These are phyloP conservation scores for Miltochrista miniata DNA, from an alignment of 2,888 invertebrate species.

Conservation along the genomic window DNA sequence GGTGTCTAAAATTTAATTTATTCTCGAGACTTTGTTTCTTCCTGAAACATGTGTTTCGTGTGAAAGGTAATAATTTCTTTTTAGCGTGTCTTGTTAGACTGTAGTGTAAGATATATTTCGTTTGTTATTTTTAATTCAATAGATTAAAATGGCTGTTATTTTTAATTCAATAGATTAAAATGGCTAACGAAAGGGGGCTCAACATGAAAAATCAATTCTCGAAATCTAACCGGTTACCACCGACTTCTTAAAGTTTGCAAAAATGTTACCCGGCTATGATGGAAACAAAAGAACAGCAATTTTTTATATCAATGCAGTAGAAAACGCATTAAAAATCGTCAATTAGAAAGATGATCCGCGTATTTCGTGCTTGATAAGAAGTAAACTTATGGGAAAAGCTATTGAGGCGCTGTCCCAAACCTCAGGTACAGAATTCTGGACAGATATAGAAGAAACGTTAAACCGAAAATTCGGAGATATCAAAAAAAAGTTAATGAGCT, in stretches of 20 bases:
- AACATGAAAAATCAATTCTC: background rate
- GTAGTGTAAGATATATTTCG: no score
- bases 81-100: background rate
- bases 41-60: no score
- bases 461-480: constrained; percentile 26
- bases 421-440: constrained; percentile 3
- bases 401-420: constrained; percentile 5
- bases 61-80: no score
- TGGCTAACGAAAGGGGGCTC: background rate
- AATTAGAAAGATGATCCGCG: constrained; percentile 13
- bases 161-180: constrained; percentile 5
- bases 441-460: constrained; percentile 19
- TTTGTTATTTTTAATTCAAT: no score
- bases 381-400: constrained; percentile 24
- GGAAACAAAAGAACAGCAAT: constrained; percentile 31
- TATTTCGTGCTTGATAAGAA: constrained; percentile 28
- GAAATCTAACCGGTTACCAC: background rate
- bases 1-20: constrained; percentile 17
- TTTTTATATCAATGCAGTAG: constrained; percentile 31
- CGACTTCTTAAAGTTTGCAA: background rate
- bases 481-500: constrained; percentile 20
- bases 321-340: constrained; percentile 24
- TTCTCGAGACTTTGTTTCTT: constrained; percentile 10
- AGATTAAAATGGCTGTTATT: no score
- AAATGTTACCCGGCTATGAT: constrained; percentile 28